Evolutionary conservation across 2,888 invertebrate species (phyloP).

Genomic region (Acronicta alni): DNA sequence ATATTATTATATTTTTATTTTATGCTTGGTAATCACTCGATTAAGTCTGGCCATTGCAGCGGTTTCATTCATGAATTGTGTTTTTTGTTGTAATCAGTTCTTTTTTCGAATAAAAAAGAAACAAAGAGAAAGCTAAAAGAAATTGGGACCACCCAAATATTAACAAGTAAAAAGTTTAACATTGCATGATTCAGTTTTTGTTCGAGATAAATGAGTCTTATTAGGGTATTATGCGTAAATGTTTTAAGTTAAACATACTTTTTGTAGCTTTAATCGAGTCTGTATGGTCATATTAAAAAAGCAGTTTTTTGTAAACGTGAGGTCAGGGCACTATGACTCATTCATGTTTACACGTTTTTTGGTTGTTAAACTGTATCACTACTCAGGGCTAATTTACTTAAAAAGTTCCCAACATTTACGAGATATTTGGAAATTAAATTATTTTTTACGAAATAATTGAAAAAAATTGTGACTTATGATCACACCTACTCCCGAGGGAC

Average conservation of each 20-base stretch:
- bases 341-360: conserved; percentile 12
- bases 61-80: conserved; percentile 30
- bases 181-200: conserved; percentile 12
- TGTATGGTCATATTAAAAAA: conserved; percentile 19
- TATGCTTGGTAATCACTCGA: conserved; percentile 43
- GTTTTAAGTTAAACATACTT: conserved; percentile 4
- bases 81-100: conserved; percentile 24
- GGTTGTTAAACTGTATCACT: conserved; percentile 18
- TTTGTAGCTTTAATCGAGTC: conserved; percentile 5
- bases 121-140: conserved; percentile 43
- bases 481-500: no score
- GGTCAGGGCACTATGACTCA: conserved; percentile 39
- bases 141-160: conserved; percentile 27
- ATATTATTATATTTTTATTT: conserved; percentile 20
- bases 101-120: conserved; percentile 16
- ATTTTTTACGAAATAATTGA: no score
- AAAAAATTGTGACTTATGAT: no score
- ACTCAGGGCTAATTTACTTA: conserved; percentile 30
- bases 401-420: conserved; percentile 5
- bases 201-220: conserved; percentile 2
- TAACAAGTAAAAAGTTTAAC: conserved; percentile 30
- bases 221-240: conserved; percentile 4
- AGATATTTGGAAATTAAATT: no score
- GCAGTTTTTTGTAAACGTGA: conserved; percentile 13
- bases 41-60: conserved; percentile 15